These are phyloP conservation scores for Marronus borbonicus DNA, from an alignment of 2,888 invertebrate genomes.

Conservation along the genomic window DNA sequence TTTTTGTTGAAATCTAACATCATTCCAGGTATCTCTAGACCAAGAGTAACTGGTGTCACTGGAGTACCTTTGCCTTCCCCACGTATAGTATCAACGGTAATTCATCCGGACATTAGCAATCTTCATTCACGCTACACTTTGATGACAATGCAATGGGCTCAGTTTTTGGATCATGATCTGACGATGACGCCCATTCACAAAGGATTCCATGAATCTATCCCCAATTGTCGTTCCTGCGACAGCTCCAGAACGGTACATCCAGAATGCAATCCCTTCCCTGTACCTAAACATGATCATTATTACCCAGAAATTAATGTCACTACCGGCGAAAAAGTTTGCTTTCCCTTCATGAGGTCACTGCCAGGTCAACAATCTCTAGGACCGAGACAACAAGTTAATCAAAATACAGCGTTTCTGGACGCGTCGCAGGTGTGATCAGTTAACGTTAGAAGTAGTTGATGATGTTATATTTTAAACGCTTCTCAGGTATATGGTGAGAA, in stretches of 20 bases:
- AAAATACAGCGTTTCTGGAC: slow-evolving; percentile 93
- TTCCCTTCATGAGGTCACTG: slow-evolving; percentile 94
- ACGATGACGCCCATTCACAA: slow-evolving; percentile 95
- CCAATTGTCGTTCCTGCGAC: slow-evolving; percentile 91
- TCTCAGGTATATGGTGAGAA: slow-evolving; percentile 87
- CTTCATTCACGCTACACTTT: slow-evolving; percentile 90
- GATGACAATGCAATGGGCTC: slow-evolving; percentile 96
- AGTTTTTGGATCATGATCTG: slow-evolving; percentile 94
- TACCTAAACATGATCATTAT: slow-evolving; percentile 90
- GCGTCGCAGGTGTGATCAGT: slow-evolving; percentile 75
- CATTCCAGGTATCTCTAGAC: slow-evolving; percentile 81
- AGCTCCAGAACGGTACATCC: slow-evolving; percentile 91
- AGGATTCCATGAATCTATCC: slow-evolving; percentile 91
- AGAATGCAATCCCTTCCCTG: slow-evolving; percentile 93
- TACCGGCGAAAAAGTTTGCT: slow-evolving; percentile 88
- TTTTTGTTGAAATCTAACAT: background rate
- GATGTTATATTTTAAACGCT: background rate
- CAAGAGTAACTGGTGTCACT: slow-evolving; percentile 81
- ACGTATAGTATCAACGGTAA: slow-evolving; percentile 86
- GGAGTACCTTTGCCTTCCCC: slow-evolving; percentile 89
- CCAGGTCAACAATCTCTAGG: slow-evolving; percentile 92
- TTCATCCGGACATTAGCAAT: slow-evolving; percentile 94
- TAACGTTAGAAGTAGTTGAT: background rate
- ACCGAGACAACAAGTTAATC: slow-evolving; percentile 94
- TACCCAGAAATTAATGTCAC: slow-evolving; percentile 90